These are phyloP conservation scores for Atrina japonica DNA, from an alignment of 2,888 invertebrate species.

Conservation along the genomic window DNA sequence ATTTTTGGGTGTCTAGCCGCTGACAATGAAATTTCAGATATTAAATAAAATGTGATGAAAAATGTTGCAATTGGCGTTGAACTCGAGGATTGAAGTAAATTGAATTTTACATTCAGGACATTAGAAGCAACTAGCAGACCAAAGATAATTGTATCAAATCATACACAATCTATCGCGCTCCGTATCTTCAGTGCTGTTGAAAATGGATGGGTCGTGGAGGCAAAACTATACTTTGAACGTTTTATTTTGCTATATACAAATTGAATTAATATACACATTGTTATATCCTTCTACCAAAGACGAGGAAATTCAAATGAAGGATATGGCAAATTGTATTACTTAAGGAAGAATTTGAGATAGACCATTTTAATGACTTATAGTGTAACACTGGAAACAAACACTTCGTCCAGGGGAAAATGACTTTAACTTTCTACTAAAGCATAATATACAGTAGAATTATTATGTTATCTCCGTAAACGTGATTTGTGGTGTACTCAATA, in stretches of 20 bases:
- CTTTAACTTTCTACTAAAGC: too few species aligned
- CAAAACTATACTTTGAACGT: conserved; percentile 6
- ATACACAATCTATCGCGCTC: neutral
- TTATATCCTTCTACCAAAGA: conserved; percentile 4
- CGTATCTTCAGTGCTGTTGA: too few species aligned
- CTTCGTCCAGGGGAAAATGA: too few species aligned
- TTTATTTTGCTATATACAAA: conserved; percentile 17
- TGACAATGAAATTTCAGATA: too few species aligned
- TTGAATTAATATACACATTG: conserved; percentile 17
- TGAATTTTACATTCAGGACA: conserved; percentile 17
- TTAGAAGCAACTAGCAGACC: conserved; percentile 7
- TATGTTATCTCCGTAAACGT: too few species aligned
- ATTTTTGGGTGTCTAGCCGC: neutral
- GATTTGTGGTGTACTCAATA: too few species aligned
- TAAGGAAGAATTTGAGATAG: too few species aligned
- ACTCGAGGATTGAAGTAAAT: conserved; percentile 13
- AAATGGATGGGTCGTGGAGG: too few species aligned
- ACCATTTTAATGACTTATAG: too few species aligned
- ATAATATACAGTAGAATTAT: too few species aligned
- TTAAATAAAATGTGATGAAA: conserved; percentile 5
- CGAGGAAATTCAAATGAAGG: neutral
- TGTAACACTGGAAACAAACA: too few species aligned
- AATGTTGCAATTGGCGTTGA: neutral
- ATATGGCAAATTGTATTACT: too few species aligned
- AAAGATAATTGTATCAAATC: conserved; percentile 9